These are phyloP conservation scores for Pharmacophagus antenor DNA, from an alignment of 2,888 invertebrate genomes.

Conservation along the genomic window DNA sequence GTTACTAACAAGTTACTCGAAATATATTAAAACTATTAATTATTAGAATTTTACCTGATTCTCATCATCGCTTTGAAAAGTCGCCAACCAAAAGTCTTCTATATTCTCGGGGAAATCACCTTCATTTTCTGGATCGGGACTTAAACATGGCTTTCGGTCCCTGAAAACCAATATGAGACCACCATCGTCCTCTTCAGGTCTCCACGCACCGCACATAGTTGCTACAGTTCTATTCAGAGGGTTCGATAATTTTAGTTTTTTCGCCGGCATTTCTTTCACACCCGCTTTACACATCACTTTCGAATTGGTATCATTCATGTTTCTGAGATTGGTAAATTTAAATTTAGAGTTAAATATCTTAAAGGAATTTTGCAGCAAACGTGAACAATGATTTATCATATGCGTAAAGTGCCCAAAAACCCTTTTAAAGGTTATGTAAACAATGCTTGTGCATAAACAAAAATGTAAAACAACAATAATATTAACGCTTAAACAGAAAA, in stretches of 20 bases:
- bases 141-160: slow-evolving; percentile 58
- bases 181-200: slow-evolving; percentile 72
- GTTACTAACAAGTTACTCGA: too few species aligned
- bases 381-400: slow-evolving; percentile 16
- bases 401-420: not conserved
- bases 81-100: slow-evolving; percentile 72
- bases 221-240: slow-evolving; percentile 60
- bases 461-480: not conserved
- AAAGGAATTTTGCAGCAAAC: slow-evolving; percentile 2
- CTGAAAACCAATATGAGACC: slow-evolving; percentile 69
- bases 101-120: slow-evolving; percentile 73
- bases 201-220: slow-evolving; percentile 78
- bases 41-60: slow-evolving; percentile 9
- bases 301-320: slow-evolving; percentile 47
- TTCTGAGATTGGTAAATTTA: slow-evolving; percentile 32
- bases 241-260: slow-evolving; percentile 55
- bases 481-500: not conserved
- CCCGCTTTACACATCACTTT: slow-evolving; percentile 49
- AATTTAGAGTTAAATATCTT: slow-evolving; percentile 24
- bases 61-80: slow-evolving; percentile 36
- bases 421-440: slow-evolving; percentile 19
- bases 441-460: slow-evolving; percentile 25
- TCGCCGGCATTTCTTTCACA: slow-evolving; percentile 50
- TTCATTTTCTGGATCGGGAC: slow-evolving; percentile 67
- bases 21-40: too few species aligned